These are phyloP conservation scores for Crocallis elinguaria DNA, from an alignment of 2,888 invertebrate species.

Conservation along the genomic window DNA sequence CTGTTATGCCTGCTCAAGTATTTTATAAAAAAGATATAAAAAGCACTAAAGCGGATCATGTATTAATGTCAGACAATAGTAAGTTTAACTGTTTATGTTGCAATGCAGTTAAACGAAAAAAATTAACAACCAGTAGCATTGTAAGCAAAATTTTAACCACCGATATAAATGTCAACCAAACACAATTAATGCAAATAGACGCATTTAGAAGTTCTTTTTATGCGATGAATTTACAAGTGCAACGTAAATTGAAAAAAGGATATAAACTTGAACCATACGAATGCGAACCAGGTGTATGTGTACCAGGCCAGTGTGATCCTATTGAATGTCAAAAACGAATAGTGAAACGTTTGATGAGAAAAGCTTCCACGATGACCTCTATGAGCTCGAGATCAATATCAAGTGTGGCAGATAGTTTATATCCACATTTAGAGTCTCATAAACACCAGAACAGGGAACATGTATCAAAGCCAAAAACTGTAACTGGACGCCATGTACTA, in stretches of 20 bases:
- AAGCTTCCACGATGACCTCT: constrained; percentile 39
- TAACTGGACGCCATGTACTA: constrained; percentile 1
- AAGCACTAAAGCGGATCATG: not conserved
- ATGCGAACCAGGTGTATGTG: constrained; percentile 49
- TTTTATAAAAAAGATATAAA: constrained; percentile 10
- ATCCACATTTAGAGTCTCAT: constrained; percentile 18
- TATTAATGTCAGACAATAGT: not conserved
- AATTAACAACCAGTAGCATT: not conserved
- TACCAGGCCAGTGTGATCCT: constrained; percentile 52
- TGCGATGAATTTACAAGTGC: constrained; percentile 20
- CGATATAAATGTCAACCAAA: not conserved
- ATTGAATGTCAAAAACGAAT: constrained; percentile 45
- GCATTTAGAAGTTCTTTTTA: not conserved
- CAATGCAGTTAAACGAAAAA: not conserved
- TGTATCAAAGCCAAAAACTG: not conserved
- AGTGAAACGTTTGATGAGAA: constrained; percentile 42
- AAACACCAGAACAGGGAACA: constrained; percentile 14
- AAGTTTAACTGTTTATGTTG: not conserved
- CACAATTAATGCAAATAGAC: not conserved
- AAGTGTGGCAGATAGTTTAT: constrained; percentile 3
- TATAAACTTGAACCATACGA: constrained; percentile 45
- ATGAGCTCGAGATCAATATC: constrained; percentile 34
- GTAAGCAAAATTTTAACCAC: not conserved
- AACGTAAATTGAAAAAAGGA: constrained; percentile 10
- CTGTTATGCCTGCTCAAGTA: constrained; percentile 1